phyloP scores from a whole-genome alignment of 2,888 invertebrate species.

The Sinhomidia bicolor region DNA sequence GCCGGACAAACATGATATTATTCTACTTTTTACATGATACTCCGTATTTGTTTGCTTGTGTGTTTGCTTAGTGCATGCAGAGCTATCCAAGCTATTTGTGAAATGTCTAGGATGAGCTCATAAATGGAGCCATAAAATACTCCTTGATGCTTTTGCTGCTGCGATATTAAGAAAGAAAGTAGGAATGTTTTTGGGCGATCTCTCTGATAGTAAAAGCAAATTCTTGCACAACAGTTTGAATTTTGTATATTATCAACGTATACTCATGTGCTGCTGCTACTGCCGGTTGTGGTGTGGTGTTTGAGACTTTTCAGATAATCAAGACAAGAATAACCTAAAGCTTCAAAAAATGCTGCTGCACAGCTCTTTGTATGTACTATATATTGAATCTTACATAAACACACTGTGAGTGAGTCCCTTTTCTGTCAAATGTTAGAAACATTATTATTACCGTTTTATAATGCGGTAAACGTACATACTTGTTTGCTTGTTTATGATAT shows the following conservation, averaged over 20 bases:
- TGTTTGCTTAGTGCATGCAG: slow-evolving; percentile 38
- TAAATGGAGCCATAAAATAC: slow-evolving; percentile 65
- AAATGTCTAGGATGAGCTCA: slow-evolving; percentile 65
- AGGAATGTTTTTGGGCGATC: not conserved
- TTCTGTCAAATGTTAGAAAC: slow-evolving; percentile 44
- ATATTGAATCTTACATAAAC: slow-evolving; percentile 24
- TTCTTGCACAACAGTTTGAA: not conserved
- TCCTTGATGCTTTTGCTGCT: slow-evolving; percentile 50
- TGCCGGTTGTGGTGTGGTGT: not conserved
- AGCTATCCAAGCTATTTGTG: slow-evolving; percentile 59
- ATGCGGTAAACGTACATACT: slow-evolving; percentile 49
- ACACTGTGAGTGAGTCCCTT: not conserved
- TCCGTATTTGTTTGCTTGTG: not conserved
- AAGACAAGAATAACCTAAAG: not conserved
- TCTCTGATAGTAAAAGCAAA: not conserved
- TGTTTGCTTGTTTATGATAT: slow-evolving; percentile 47
- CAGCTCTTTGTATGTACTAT: not conserved
- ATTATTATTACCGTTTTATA: slow-evolving; percentile 50
- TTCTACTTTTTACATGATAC: not conserved
- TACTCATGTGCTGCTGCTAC: too few species aligned
- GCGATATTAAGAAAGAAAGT: slow-evolving; percentile 35
- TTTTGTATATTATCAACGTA: not conserved
- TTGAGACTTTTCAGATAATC: slow-evolving; percentile 6
- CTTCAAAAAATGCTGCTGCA: not conserved
- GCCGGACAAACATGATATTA: not conserved